Percentiles rank a stretch among this genome's conserved stretches.
Evolutionary conservation across 2,888 invertebrate species (phyloP).

Genomic region (Spicauda simplicius): DNA sequence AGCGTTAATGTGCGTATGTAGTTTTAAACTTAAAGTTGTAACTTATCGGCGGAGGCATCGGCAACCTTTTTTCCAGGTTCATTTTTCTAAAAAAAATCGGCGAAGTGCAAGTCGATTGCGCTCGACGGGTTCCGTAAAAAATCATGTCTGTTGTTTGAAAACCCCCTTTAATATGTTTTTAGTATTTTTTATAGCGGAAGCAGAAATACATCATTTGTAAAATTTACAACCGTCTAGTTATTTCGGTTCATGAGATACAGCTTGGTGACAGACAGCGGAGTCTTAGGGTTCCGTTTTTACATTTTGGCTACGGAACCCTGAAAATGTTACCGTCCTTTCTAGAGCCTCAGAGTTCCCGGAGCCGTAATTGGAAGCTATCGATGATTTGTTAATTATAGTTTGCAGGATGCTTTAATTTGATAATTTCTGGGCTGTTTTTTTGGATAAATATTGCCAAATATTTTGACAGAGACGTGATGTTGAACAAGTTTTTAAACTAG

Average conservation of each 20-base stretch:
- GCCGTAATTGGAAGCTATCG: constrained; percentile 28
- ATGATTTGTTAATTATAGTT: constrained; percentile 34
- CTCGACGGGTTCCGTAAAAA: no score
- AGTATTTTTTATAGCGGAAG: no score
- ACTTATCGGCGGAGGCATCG: constrained; percentile 45
- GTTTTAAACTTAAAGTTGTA: constrained; percentile 38
- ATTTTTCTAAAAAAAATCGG: constrained; percentile 34
- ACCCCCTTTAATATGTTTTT: no score
- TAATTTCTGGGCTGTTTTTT: constrained; percentile 13
- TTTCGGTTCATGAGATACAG: no score
- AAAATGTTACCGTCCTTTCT: constrained; percentile 9
- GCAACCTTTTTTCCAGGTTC: constrained; percentile 37
- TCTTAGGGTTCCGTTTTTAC: no score
- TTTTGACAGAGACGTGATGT: not conserved
- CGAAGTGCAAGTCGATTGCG: no score
- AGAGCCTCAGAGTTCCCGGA: constrained; percentile 17
- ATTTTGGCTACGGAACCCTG: no score
- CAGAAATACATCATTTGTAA: no score
- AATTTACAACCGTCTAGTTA: no score
- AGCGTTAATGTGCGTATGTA: constrained; percentile 49
- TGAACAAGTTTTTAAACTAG: not conserved
- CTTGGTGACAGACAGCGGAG: no score
- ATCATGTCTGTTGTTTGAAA: no score
- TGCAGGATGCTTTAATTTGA: constrained; percentile 11
- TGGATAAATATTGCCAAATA: not conserved